Evolutionary conservation across 2,113 vertebrate genomes (phyloP), one percentile per base, ranked within the genome.

Genomic region (Lagopus leucura): DNA sequence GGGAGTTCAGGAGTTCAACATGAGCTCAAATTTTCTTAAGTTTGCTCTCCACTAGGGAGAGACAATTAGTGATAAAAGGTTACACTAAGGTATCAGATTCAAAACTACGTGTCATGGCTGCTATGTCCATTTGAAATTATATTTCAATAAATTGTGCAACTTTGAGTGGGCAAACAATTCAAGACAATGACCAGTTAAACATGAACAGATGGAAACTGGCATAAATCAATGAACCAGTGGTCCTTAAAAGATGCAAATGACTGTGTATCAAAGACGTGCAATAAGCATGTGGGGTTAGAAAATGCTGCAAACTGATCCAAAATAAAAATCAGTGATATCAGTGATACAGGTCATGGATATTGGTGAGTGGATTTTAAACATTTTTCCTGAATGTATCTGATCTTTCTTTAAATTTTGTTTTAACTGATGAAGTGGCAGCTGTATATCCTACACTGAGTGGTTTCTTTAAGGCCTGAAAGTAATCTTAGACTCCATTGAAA

Each of bases 1-100:
- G 71, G 60, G 67, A 87, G 40, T 85, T 94, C 58, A 70, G 64
- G 86, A 83, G 79, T 76, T 89, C 84, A 90, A 13, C 9, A 11
- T 47, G 28, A 61, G 36, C 75, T 88, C 63, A 79, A 87, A 91
- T 52, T 9, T 67, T 86, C 63, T 6, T 80, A 72, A 77, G 42
- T 43, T 75, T 34, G 42, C 0, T 0, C 57, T 92, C 81, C 58
- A 48, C 22, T 72, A 60, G 15, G 88, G 47, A 66, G 36, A 70
- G 11, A 58, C 11, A 87, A 63, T 32, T n/a, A 71, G 19, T 82
- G 13, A 92, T 38, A 38, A 38, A 30, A 66, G 13, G 78, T 90
- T 90, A 25, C 30, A 17, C 8, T 28, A 40, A 2, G 1, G 5
- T 45, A 73, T 11, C 50, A 10, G 24, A 66, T 79, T 92, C 75